Conservation (phyloP, 2,113 vertebrate genomes). For the Centrocercus urophasianus region DNA sequence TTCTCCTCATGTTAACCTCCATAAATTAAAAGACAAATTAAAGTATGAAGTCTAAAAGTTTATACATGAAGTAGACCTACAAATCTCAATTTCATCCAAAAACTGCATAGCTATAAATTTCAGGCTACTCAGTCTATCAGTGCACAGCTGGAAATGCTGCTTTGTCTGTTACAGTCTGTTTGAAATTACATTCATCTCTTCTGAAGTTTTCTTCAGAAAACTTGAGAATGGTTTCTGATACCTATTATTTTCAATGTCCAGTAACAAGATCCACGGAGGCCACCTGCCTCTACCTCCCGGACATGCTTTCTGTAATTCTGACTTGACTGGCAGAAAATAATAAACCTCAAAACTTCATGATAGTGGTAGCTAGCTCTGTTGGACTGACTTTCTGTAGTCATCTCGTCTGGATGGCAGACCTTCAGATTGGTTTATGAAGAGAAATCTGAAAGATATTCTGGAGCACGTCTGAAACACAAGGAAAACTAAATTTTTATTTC, state of each 20-base stretch:
- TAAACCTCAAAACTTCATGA: not conserved
- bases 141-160: not conserved
- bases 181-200: not conserved
- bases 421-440: not conserved
- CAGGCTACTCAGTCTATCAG: not conserved
- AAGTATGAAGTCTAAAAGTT: not conserved
- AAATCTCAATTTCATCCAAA: not conserved
- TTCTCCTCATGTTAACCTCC: not conserved
- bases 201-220: not conserved
- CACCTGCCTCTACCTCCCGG: not conserved
- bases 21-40: not conserved
- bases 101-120: not conserved
- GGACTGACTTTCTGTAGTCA: not conserved
- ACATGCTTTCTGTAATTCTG: not conserved
- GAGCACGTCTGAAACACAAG: not conserved
- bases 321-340: not conserved
- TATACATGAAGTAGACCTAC: not conserved
- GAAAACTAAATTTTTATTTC: not conserved
- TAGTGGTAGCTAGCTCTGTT: not conserved
- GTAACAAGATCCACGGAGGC: not conserved
- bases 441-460: not conserved
- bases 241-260: not conserved
- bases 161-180: not conserved
- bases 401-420: not conserved
- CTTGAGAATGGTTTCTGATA: not conserved